phyloP scores from a whole-genome alignment of 2,113 vertebrate species.

The Electrona antarctica region DNA sequence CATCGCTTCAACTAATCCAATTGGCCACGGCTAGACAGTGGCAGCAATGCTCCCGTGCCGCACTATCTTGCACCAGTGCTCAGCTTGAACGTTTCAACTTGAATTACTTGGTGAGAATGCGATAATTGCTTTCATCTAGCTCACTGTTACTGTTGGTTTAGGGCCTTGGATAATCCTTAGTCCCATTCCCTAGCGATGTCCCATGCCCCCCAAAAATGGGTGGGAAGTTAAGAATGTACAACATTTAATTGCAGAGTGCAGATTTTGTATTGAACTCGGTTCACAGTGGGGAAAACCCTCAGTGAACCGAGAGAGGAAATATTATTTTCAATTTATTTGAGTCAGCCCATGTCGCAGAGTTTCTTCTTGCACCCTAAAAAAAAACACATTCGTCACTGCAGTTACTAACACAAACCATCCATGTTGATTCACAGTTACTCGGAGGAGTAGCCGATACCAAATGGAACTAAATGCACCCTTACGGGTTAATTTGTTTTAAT shows the following conservation, averaged over 20 bases:
- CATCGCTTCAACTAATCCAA: slow-evolving; percentile 72
- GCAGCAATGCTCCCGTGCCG: slow-evolving; percentile 54
- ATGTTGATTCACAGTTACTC: too few relatives aligned
- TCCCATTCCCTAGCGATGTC: slow-evolving; percentile 33
- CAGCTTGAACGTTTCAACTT: slow-evolving; percentile 54
- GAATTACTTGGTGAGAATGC: slow-evolving; percentile 43
- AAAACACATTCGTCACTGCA: not conserved
- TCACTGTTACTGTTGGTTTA: slow-evolving; percentile 52
- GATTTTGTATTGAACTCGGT: slow-evolving; percentile 22
- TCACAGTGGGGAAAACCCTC: slow-evolving; percentile 18
- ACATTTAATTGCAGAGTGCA: slow-evolving; percentile 19
- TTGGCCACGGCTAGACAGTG: slow-evolving; percentile 60
- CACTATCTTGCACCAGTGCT: slow-evolving; percentile 58
- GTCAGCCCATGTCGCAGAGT: slow-evolving; percentile 16
- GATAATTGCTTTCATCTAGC: slow-evolving; percentile 62
- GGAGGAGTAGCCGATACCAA: too few relatives aligned
- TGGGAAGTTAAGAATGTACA: slow-evolving; percentile 36
- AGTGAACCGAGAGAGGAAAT: slow-evolving; percentile 19
- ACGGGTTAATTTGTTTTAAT: too few relatives aligned
- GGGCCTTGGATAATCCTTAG: slow-evolving; percentile 61
- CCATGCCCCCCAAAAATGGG: slow-evolving; percentile 29
- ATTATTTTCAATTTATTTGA: slow-evolving; percentile 24
- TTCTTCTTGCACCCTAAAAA: slow-evolving; percentile 12
- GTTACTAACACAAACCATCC: too few relatives aligned
- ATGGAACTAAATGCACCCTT: too few relatives aligned